Evolutionary conservation across 30 jellyfish, hydroid and myxozoan species (phyloP).

Genomic region (Aurelia sp.): DNA sequence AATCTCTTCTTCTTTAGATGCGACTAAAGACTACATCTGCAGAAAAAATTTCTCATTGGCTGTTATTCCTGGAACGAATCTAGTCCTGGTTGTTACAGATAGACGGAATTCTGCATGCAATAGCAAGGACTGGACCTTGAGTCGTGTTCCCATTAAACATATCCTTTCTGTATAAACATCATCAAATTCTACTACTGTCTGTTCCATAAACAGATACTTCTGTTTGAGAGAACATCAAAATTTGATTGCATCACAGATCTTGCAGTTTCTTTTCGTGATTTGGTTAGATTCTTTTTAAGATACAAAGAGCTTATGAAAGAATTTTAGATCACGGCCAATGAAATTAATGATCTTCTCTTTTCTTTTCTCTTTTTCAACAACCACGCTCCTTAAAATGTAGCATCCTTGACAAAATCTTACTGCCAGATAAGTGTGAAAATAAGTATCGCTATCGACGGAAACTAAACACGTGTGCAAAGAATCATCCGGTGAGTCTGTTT

Average conservation of each 20-base stretch:
- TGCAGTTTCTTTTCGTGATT: no score
- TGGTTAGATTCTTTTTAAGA: no score
- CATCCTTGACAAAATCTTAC: conserved; percentile 39
- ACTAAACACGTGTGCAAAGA: conserved; percentile 41
- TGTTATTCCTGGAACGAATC: conserved; percentile 46
- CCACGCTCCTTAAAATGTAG: background rate
- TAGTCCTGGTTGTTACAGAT: conserved; percentile 42
- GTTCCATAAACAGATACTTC: no score
- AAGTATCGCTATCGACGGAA: conserved; percentile 28
- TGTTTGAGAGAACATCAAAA: no score
- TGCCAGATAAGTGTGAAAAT: conserved; percentile 51
- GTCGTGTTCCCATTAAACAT: conserved; percentile 39
- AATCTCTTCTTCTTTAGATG: background rate
- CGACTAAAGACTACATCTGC: conserved; percentile 43
- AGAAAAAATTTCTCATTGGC: conserved; percentile 53
- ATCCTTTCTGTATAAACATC: conserved; percentile 22
- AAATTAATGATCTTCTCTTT: no score
- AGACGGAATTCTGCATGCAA: conserved; percentile 64
- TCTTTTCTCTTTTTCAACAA: no score
- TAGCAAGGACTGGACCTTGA: conserved; percentile 58
- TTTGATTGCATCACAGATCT: no score
- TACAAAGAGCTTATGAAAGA: no score
- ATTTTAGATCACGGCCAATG: no score
- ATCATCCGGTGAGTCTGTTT: conserved; percentile 11
- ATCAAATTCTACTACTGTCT: no score